Base-by-base conservation (phyloP, 2,888 invertebrate species). In the Sphaerophoria taeniata region DNA sequence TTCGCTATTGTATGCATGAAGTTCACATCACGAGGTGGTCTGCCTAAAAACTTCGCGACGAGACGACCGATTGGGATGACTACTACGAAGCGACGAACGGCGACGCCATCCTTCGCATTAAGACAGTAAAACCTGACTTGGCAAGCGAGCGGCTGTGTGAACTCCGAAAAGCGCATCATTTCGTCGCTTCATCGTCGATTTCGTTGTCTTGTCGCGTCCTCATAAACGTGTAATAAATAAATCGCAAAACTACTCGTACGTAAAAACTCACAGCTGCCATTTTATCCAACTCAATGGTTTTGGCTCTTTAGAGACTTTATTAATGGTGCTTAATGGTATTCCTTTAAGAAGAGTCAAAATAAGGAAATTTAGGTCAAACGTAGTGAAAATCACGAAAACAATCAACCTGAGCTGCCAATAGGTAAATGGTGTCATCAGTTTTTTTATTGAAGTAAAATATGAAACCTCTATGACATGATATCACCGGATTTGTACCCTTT, bases 1-100 rank as follows among this genome's bases (percentile, higher is more conserved):
- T 85, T 81, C 73, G 45, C 76, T 70, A 81, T 85, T 85, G 85
- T 85, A 81, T 85, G 85, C 85, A 77, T 72, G 76, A 81, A 77
- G 72, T 81, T 81, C 81, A 81, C 72, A 73, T 85, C 85, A 85
- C 85, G 85, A 85, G 76, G 61, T 49, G 75, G 60, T 58, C 70
- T 58, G 63, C 49, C 56, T 65, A 61, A 69, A 45, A 24, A 24
- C 2, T 56, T 51, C 65, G 49, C 80, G 39, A 39, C 24, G 24
- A 24, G 24, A 24, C 24, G 2, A 24, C 24, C 24, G 24, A 24
- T 24, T 24, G 24, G 24, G 24, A 24, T 24, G 24, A 24, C 24
- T 24, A 24, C 24, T 24, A 24, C 24, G 24, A 24, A 12, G 12
- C 45, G 45, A 4, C 45, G 12, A 12, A 4, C 47, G 47, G 2